Conservation (phyloP, 2,113 vertebrate species). For the Corvus hawaiiensis region DNA sequence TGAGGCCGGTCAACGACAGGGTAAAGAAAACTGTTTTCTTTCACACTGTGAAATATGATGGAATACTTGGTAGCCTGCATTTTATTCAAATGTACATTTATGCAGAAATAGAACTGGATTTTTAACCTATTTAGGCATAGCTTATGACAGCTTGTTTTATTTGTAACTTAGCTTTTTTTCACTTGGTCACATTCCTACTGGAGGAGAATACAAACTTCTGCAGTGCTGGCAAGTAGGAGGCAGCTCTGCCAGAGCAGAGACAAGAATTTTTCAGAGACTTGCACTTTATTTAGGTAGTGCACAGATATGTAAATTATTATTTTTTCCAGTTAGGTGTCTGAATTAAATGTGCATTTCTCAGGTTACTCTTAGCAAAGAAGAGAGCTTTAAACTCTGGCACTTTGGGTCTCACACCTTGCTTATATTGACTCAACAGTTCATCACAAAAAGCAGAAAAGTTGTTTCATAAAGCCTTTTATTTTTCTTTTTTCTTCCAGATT, state of each 20-base stretch:
- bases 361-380: neutral
- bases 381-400: neutral
- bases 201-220: neutral
- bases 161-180: neutral
- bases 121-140: neutral
- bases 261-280: neutral
- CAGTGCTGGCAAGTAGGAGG: neutral
- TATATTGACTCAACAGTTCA: neutral
- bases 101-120: neutral
- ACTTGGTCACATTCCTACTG: neutral
- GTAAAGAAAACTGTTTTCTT: constrained; percentile 55
- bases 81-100: neutral
- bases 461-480: neutral
- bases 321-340: neutral
- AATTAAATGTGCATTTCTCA: neutral
- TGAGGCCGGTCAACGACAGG: constrained; percentile 83
- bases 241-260: neutral
- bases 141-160: neutral
- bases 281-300: neutral
- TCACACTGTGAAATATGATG: neutral
- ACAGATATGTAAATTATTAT: neutral
- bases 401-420: neutral
- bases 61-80: neutral
- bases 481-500: constrained; percentile 74
- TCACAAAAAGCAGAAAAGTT: neutral